phyloP scores from a whole-genome alignment of 2,797 vertebrate species.

The Smutsia temminckii region DNA sequence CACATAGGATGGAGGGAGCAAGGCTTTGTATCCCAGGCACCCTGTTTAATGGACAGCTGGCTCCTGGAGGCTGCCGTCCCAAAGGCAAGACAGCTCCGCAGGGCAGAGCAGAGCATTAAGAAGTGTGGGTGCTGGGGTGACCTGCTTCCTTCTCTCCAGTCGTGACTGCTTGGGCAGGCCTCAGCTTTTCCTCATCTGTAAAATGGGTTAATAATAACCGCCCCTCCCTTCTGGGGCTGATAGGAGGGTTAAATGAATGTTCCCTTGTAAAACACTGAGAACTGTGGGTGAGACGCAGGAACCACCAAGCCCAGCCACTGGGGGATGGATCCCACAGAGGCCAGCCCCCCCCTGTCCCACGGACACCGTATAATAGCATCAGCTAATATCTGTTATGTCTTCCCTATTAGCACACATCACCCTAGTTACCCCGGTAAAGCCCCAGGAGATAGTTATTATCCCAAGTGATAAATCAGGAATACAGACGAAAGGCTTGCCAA shows the following conservation, averaged over 20 bases:
- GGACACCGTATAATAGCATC: rapidly evolving
- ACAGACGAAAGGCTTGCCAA: neutral
- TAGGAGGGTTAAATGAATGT: neutral
- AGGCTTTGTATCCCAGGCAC: too few species aligned
- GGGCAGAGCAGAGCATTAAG: too few species aligned
- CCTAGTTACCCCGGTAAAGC: neutral
- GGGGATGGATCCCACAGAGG: too few species aligned
- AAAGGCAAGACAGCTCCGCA: neutral
- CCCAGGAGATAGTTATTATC: neutral
- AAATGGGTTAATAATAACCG: neutral
- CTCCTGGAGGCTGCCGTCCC: neutral
- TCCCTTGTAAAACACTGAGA: neutral
- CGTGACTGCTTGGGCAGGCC: neutral
- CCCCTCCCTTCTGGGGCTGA: neutral
- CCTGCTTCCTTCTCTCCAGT: neutral
- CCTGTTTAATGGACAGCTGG: neutral
- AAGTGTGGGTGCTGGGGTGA: neutral
- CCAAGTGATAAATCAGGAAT: neutral
- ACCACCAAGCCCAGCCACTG: rapidly evolving
- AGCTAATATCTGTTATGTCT: rapidly evolving
- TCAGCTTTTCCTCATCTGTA: neutral
- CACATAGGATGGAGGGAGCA: neutral
- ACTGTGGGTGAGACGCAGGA: neutral
- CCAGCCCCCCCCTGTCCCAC: neutral
- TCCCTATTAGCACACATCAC: rapidly evolving